These are phyloP conservation scores for Ia io DNA, from an alignment of 2,113 vertebrate genomes.

Conservation along the genomic window DNA sequence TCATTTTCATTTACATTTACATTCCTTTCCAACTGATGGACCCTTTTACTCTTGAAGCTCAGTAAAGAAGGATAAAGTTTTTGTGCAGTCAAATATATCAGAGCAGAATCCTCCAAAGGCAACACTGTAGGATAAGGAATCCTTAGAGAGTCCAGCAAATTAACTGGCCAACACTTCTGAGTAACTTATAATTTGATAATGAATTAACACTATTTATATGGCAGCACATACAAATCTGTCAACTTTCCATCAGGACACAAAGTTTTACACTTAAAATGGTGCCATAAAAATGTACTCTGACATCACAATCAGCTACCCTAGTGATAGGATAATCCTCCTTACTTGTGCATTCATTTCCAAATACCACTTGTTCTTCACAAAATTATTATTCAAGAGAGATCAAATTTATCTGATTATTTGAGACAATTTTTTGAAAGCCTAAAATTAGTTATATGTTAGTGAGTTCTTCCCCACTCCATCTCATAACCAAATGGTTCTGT, in stretches of 20 bases:
- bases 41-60: neutral
- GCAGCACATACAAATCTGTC: conserved; percentile 19
- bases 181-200: conserved; percentile 47
- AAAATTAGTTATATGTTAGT: conserved; percentile 16
- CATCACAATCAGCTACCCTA: neutral
- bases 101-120: neutral
- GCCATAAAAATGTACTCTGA: neutral
- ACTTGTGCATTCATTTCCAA: conserved; percentile 2
- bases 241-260: neutral
- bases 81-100: neutral
- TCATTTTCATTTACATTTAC: conserved; percentile 53
- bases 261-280: conserved; percentile 14
- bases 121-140: neutral
- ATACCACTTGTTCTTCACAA: neutral
- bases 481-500: neutral
- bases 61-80: neutral
- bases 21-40: neutral
- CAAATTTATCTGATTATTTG: neutral
- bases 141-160: neutral
- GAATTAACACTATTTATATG: conserved; percentile 28
- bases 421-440: conserved; percentile 21
- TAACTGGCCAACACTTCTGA: conserved; percentile 32
- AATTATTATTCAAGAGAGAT: conserved; percentile 28
- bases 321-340: neutral
- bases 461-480: neutral